Evolutionary conservation across 2,797 vertebrate species (phyloP).

Genomic region (Mallotus villosus): DNA sequence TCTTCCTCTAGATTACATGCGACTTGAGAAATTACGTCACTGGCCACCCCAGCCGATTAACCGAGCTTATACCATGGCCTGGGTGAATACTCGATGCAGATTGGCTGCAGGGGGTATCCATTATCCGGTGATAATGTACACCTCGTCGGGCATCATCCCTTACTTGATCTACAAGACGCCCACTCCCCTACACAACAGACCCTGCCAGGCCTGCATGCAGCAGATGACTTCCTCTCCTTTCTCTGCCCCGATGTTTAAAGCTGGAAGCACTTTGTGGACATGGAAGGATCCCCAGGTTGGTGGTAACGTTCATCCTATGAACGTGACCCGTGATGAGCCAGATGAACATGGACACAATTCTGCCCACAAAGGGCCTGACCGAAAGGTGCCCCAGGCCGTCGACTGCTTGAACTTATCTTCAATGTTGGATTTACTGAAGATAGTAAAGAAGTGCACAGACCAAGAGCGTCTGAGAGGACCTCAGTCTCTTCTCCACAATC

Average conservation of each 20-base stretch:
- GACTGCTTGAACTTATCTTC: too few species aligned
- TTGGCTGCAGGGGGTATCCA: too few species aligned
- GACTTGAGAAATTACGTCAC: neutral
- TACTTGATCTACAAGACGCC: neutral
- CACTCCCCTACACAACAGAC: neutral
- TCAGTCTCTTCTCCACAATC: neutral
- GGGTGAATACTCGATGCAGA: too few species aligned
- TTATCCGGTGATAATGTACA: too few species aligned
- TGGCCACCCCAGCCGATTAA: too few species aligned
- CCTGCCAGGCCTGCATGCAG: neutral
- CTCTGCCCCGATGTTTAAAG: neutral
- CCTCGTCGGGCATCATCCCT: too few species aligned
- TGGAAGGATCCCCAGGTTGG: neutral
- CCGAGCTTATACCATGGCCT: neutral
- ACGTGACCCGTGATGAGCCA: neutral
- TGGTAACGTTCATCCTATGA: neutral
- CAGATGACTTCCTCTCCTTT: neutral
- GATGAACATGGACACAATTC: neutral
- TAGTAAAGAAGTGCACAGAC: neutral
- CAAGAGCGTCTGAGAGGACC: neutral
- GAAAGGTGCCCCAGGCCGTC: too few species aligned
- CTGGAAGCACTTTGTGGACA: slow-evolving; percentile 3
- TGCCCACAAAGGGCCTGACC: neutral
- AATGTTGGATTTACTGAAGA: neutral
- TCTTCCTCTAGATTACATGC: neutral